These are phyloP conservation scores for Alfaro cultratus DNA, from an alignment of 2,797 vertebrate genomes.

Conservation along the genomic window DNA sequence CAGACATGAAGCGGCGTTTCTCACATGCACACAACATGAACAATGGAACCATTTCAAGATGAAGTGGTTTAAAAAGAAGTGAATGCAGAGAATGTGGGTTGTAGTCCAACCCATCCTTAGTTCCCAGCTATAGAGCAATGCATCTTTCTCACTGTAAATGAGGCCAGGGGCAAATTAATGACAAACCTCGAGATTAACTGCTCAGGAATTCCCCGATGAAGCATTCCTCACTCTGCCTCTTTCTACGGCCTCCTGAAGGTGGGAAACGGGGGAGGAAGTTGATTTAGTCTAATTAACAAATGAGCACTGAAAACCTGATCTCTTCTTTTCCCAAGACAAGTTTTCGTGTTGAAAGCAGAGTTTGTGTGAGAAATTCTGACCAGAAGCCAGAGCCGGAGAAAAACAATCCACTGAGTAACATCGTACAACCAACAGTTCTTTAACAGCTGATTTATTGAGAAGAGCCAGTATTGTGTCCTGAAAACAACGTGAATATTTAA, in stretches of 20 bases:
- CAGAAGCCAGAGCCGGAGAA: neutral
- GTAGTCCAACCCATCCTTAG: constrained; percentile 23
- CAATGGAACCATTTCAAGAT: neutral
- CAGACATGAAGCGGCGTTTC: neutral
- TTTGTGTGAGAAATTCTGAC: constrained; percentile 50
- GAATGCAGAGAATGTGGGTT: neutral
- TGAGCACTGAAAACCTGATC: constrained; percentile 54
- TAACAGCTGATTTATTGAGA: neutral
- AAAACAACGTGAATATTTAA: neutral
- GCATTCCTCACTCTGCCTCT: constrained; percentile 39
- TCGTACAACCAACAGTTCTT: neutral
- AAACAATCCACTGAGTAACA: too few relatives aligned
- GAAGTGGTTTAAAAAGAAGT: neutral
- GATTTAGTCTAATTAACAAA: constrained; percentile 58
- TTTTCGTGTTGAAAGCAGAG: constrained; percentile 46
- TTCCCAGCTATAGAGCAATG: constrained; percentile 36
- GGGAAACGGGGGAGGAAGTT: constrained; percentile 23
- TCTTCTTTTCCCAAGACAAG: constrained; percentile 40
- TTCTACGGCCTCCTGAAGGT: constrained; percentile 1
- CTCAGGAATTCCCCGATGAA: constrained; percentile 63
- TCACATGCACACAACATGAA: neutral
- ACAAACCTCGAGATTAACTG: constrained; percentile 68
- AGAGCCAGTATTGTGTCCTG: neutral
- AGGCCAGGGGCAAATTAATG: constrained; percentile 67
- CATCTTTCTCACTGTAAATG: constrained; percentile 50